Percentiles rank a stretch among this genome's conserved stretches.
Conservation (phyloP, 2,888 invertebrate genomes). For the Atherix ibis region DNA sequence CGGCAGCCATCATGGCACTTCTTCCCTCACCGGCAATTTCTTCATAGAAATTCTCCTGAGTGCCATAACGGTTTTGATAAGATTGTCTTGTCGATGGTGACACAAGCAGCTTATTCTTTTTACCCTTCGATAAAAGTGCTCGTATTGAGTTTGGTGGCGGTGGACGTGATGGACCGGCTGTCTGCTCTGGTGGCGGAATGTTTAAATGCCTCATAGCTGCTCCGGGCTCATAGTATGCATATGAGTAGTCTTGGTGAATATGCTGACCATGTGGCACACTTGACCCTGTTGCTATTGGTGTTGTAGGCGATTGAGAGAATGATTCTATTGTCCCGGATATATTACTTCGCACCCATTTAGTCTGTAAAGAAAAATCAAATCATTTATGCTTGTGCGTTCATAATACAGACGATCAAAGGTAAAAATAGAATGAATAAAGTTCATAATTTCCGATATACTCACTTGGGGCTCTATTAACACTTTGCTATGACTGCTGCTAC, state of each 20-base stretch:
- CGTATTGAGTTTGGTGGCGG: constrained; percentile 31
- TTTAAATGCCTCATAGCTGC: constrained; percentile 45
- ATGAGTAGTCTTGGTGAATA: constrained; percentile 50
- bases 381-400: too few species aligned
- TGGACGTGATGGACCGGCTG: constrained; percentile 15
- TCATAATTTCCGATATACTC: background rate
- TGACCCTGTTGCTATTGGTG: constrained; percentile 15
- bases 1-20: constrained; percentile 16
- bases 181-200: constrained; percentile 42
- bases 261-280: constrained; percentile 18
- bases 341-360: constrained; percentile 39
- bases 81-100: constrained; percentile 38
- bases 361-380: constrained; percentile 16
- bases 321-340: constrained; percentile 41
- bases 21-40: constrained; percentile 14
- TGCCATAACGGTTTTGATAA: constrained; percentile 57
- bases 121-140: constrained; percentile 28
- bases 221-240: constrained; percentile 65
- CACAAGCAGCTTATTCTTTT: constrained; percentile 26
- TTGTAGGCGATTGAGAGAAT: constrained; percentile 30
- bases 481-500: constrained; percentile 3
- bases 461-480: constrained; percentile 4
- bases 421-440: background rate
- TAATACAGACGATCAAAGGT: too few species aligned
- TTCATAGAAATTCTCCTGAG: constrained; percentile 19